phyloP scores from a whole-genome alignment of 1,140 invertebrate genomes.

The Laupala kohalensis region DNA sequence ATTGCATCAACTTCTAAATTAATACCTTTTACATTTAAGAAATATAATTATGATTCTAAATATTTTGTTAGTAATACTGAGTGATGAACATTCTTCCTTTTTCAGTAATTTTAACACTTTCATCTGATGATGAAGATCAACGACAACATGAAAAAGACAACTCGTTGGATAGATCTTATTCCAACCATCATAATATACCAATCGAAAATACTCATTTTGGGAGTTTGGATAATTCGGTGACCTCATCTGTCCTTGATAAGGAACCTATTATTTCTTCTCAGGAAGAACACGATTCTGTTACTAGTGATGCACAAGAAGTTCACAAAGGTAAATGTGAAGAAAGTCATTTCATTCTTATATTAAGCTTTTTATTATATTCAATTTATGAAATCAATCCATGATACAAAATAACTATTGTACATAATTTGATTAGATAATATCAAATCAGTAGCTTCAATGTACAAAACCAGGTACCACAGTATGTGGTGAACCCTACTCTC shows the following conservation, averaged over 20 bases:
- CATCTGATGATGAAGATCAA: conserved; percentile 46
- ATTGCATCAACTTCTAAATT: too few relatives aligned
- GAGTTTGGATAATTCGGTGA: not conserved
- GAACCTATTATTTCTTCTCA: conserved; percentile 35
- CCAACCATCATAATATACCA: not conserved
- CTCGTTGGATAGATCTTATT: not conserved
- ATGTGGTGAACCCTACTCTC: too few relatives aligned
- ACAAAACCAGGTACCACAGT: too few relatives aligned
- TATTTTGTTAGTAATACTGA: too few relatives aligned
- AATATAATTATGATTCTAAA: too few relatives aligned
- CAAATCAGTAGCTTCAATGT: too few relatives aligned
- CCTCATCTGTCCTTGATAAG: conserved; percentile 22
- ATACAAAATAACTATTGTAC: too few relatives aligned
- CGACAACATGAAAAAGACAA: not conserved
- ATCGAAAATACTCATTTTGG: not conserved
- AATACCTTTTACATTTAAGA: too few relatives aligned
- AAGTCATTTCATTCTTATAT: too few relatives aligned
- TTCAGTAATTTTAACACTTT: conserved; percentile 41
- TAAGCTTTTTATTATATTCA: too few relatives aligned
- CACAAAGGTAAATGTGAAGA: conserved; percentile 19
- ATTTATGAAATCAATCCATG: too few relatives aligned
- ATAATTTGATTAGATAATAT: too few relatives aligned
- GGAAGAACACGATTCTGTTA: conserved; percentile 18
- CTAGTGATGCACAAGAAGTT: conserved; percentile 15
- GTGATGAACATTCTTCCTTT: not conserved